phyloP scores from a whole-genome alignment of 2,888 invertebrate species.

The Agrenia bidenticulata region DNA sequence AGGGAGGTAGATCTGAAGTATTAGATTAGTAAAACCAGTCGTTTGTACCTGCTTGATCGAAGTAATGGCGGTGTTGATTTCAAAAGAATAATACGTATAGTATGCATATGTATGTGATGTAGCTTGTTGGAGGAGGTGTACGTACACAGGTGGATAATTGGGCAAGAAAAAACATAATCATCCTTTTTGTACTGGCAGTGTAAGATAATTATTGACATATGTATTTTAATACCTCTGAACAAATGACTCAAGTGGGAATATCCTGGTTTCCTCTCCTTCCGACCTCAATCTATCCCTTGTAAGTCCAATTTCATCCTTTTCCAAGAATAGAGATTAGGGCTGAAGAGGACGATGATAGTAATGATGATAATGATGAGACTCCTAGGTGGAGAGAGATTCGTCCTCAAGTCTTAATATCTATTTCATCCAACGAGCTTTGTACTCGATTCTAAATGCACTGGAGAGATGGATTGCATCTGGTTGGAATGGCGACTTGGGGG shows the following conservation, averaged over 20 bases:
- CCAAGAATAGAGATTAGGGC: conserved; percentile 32
- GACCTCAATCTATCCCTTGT: neutral
- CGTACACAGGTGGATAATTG: conserved; percentile 17
- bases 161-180: neutral
- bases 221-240: conserved; percentile 35
- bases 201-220: conserved; percentile 33
- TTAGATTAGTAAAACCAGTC: too few relatives aligned
- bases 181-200: conserved; percentile 14
- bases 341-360: neutral
- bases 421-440: neutral
- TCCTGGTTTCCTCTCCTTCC: conserved; percentile 4
- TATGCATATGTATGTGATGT: too few relatives aligned
- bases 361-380: conserved; percentile 11
- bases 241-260: conserved; percentile 29
- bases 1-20: too few relatives aligned
- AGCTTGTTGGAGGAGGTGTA: neutral
- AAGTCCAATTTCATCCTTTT: conserved; percentile 8
- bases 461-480: conserved; percentile 30
- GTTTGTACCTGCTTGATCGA: too few relatives aligned
- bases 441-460: neutral
- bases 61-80: too few relatives aligned
- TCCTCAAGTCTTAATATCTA: conserved; percentile 16
- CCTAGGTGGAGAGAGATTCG: conserved; percentile 1
- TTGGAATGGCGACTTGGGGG: conserved; percentile 38
- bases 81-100: too few relatives aligned